Base-by-base conservation (phyloP, 1,140 invertebrate genomes). In the Onthophagus taurus region DNA sequence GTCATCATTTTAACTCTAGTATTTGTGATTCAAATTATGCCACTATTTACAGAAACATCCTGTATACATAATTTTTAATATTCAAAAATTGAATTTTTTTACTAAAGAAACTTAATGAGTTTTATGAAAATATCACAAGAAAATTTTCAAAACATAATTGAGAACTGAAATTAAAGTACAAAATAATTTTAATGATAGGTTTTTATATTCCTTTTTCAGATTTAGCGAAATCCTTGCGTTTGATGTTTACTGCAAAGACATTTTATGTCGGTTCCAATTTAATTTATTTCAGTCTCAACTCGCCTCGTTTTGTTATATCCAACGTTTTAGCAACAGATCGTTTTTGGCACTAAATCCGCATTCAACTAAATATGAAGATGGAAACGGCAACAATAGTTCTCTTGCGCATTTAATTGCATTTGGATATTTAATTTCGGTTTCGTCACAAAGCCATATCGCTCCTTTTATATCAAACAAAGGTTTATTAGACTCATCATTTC, bases 81-180 rank as follows among this genome's bases (percentile, higher is more conserved):
- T 37, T 37, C 35, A 37, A 37, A 37, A 37, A 37, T 37, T 37
- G 35, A 37, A 37, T 21, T 37, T 9, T 37, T 37, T 18, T n/a
- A 37, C 35, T 37, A 13, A 37, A 14, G 35, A 37, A 18, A 37
- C 35, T 19, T 37, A 20, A 37, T 14, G 19, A 18, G 35, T 37
- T 21, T 37, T 37, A 37, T 7, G 35, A 37, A 37, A 17, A 37
- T 5, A 37, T 37, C 11, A 13, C 17, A 11, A 11, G 6, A 7
- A 37, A 20, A 37, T 37, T 37, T 7, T 14, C 18, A 11, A 37
- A 20, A 21, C 11, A 37, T 19, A 17, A 18, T 37, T 5, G 19
- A 37, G 19, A 19, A 19, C 19, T 17, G 16, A 14, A 37, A 37
- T 19, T 21, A 5, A 19, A 37, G 7, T 19, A 37, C 19, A 13